Base-by-base conservation (phyloP, 2,888 invertebrate species). In the Callyntrura guangdongensis region DNA sequence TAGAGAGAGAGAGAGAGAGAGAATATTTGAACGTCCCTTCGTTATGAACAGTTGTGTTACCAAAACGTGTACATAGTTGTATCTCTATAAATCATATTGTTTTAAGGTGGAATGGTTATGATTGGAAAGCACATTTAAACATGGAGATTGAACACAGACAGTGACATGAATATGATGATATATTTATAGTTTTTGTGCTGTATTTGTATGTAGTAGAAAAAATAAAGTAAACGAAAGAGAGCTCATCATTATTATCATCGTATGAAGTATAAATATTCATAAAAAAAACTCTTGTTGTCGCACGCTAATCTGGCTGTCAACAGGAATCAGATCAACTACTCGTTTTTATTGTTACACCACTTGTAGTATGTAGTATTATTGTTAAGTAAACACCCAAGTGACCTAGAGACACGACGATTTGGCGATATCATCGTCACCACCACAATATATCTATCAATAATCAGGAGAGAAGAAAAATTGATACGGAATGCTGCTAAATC, bases 371-470 rank as follows among this genome's bases (percentile, higher is more conserved):
- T 90, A 90, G 81, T 74, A 85, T 79, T 90, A 90, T 85, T 90
- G 81, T 90, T 90, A 90, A 90, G 89, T 64, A 81, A 90, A 90
- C 89, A 90, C 89, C 89, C 91, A 91, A 91, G 91, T 91, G 91
- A 91, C 91, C 91, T 91, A 91, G 83, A 91, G 91, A 91, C 91
- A 89, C 86, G 91, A 91, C 89, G 89, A 86, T 86, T 89, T 85
- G 89, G 85, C 84, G 89, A 90, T 85, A 85, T 89, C 47, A 53
- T 74, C 20, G 22, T 14, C n/a, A 81, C 59, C 61, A 83, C 67
- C 56, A 45, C 47, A 36, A 72, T 59, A 79, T 86, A 77, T 59
- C 72, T 47, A 72, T 85, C 45, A 69, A 72, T 64, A 69, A 72
- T 74, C 82, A 89, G 20, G 25, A 82, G 45, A 49, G 27, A 53